Evolutionary conservation across 2,888 invertebrate species (phyloP), one percentile per base, ranked within the genome.

Genomic region (Hipparchia sbordonii): DNA sequence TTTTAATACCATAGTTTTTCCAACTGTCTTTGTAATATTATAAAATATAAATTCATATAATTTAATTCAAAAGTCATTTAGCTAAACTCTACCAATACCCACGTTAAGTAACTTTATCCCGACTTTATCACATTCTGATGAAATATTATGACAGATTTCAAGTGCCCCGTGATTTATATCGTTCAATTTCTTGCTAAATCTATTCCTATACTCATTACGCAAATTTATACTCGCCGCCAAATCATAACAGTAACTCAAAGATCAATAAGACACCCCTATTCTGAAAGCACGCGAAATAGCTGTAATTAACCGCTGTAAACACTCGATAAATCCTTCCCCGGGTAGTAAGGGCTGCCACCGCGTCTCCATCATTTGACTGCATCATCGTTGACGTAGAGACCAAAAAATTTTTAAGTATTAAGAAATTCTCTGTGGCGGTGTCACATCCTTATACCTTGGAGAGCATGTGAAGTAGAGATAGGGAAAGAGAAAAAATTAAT

Each of bases 281-380:
- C 71, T 72, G 52, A 70, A 77, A 72, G 74, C 76, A 65, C 72
- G 61, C 75, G 75, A 77, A 72, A 75, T 74, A 71, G 73, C 72
- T 70, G 70, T 75, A 75, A 78, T 77, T 76, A 76, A 76, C 78
- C 72, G 67, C 74, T 59, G 75, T 74, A 77, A 79, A 78, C 76
- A 77, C 71, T 76, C 77, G 74, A 77, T 77, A 77, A 79, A 78
- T 78, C 67, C 60, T 57, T 52, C 67, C 62, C 59, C 60, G 13
- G 7, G 39, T 62, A 59, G 33, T 65, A 12, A 70, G 70, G 70
- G 70, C 54, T 74, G 39, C 61, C 70, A 57, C 60, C 23, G 10
- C 1, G 13, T 6, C 45, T 46, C 6, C n/a, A 6, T 57, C 12
- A 39, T 8, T 10, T 60, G 1, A 12, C 4, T 12, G 7, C 4